phyloP scores from a whole-genome alignment of 1,140 invertebrate genomes.

The Micrasema longulum region DNA sequence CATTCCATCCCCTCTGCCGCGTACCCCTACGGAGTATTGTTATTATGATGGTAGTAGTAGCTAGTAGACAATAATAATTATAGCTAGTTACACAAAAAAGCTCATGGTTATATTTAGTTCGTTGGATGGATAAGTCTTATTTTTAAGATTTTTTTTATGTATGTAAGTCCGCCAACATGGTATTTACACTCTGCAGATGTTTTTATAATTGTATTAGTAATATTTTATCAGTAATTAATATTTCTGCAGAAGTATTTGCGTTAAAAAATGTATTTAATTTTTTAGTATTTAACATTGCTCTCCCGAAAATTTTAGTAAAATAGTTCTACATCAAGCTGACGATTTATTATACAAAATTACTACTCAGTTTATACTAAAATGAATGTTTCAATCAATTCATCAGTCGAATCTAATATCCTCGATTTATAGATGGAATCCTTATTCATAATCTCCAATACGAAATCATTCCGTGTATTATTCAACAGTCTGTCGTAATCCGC shows the following conservation, averaged over 20 bases:
- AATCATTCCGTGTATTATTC: conserved; percentile 36
- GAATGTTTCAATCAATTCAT: conserved; percentile 47
- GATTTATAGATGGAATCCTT: conserved; percentile 38
- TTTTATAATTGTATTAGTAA: conserved; percentile 6
- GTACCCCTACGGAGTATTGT: no score
- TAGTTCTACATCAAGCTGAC: no score
- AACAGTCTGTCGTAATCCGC: conserved; percentile 27
- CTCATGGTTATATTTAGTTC: not conserved
- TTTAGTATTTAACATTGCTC: no score
- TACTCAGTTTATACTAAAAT: no score
- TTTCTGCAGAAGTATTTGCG: no score
- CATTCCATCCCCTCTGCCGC: no score
- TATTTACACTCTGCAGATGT: not conserved
- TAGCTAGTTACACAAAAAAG: no score
- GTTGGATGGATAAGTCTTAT: not conserved
- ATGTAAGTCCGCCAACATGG: not conserved
- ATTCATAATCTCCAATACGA: conserved; percentile 28
- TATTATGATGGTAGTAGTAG: no score
- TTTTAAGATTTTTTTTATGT: not conserved
- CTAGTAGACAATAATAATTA: no score
- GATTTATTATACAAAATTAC: no score
- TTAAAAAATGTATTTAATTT: no score
- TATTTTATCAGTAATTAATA: not conserved
- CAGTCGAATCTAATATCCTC: conserved; percentile 38
- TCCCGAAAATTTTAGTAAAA: no score